Conservation (phyloP, 2,113 vertebrate genomes). For the Pseudonaja textilis region DNA sequence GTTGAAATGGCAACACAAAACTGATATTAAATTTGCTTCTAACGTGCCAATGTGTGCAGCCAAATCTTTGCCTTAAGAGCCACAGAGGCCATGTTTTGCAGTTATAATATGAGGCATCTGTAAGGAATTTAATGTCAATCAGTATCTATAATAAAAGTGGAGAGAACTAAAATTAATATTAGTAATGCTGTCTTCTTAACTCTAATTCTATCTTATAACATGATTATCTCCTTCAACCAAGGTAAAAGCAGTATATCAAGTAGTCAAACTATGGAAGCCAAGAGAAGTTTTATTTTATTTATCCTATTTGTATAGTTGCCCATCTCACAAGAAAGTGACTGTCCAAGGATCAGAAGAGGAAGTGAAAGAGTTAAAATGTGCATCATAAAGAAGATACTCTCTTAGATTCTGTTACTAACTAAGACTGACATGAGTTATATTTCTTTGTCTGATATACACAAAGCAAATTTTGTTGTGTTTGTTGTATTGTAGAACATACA, state of each 20-base stretch:
- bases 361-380: not conserved
- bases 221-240: not conserved
- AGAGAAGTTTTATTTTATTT: not conserved
- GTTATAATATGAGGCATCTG: constrained; percentile 51
- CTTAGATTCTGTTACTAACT: not conserved
- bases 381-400: not conserved
- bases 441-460: not conserved
- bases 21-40: constrained; percentile 68
- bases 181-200: constrained; percentile 44
- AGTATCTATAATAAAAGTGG: constrained; percentile 49
- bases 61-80: constrained; percentile 47
- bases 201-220: not conserved
- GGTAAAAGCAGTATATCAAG: not conserved
- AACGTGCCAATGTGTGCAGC: constrained; percentile 43
- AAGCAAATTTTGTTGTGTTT: not conserved
- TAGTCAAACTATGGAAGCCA: not conserved
- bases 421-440: not conserved
- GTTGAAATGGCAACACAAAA: constrained; percentile 62
- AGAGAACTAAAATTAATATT: constrained; percentile 45
- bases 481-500: not conserved
- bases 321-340: not conserved
- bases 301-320: not conserved
- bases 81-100: constrained; percentile 44
- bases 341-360: not conserved
- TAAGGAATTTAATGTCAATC: constrained; percentile 56